Conservation (phyloP, 2,113 vertebrate genomes). For the Psittacus erithacus region DNA sequence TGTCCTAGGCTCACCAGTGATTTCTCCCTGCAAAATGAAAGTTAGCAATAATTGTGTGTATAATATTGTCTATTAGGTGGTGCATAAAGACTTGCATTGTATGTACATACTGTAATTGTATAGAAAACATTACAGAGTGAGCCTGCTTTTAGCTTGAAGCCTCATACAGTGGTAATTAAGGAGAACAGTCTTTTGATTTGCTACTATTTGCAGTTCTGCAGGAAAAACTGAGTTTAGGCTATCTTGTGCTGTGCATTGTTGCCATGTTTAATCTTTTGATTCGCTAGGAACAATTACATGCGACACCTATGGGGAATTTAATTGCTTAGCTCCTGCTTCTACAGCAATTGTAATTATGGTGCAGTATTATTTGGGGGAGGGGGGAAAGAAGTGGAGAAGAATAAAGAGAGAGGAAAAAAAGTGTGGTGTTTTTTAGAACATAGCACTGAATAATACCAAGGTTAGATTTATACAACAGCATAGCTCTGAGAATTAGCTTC, state of each 20-base stretch:
- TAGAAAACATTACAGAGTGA: constrained; percentile 84
- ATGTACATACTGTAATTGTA: constrained; percentile 76
- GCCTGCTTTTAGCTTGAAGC: constrained; percentile 82
- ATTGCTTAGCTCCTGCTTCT: constrained; percentile 77
- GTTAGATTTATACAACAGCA: constrained; percentile 54
- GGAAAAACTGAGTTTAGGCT: constrained; percentile 80
- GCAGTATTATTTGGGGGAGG: constrained; percentile 42
- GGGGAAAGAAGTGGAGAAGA: background rate
- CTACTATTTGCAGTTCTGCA: constrained; percentile 80
- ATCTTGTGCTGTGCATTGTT: constrained; percentile 80
- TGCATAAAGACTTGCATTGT: constrained; percentile 76
- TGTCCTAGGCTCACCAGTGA: constrained; percentile 70
- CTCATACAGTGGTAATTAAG: constrained; percentile 84
- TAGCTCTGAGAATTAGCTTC: constrained; percentile 40
- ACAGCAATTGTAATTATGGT: constrained; percentile 75
- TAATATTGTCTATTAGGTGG: constrained; percentile 80
- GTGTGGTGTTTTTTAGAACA: constrained; percentile 55
- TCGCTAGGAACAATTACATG: constrained; percentile 76
- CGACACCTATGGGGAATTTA: constrained; percentile 79
- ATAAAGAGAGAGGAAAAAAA: background rate
- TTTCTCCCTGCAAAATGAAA: constrained; percentile 71
- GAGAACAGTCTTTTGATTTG: constrained; percentile 83
- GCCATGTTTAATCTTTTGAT: constrained; percentile 79
- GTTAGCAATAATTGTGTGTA: constrained; percentile 69
- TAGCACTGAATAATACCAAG: constrained; percentile 62